These are phyloP conservation scores for Oedothorax gibbosus DNA, from an alignment of 1,140 invertebrate genomes.

Conservation along the genomic window DNA sequence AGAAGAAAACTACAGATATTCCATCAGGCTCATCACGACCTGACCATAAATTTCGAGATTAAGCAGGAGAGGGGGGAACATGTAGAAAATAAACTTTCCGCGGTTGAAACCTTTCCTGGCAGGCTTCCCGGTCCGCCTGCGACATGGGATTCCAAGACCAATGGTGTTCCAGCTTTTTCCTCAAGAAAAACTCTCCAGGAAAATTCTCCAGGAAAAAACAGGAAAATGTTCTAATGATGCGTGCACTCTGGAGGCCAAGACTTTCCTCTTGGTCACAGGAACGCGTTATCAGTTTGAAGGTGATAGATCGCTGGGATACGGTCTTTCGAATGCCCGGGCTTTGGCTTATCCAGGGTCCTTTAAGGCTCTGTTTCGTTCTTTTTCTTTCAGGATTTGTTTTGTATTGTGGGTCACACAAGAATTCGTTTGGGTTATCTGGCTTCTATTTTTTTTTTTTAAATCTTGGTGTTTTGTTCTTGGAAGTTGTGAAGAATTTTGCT, in stretches of 20 bases:
- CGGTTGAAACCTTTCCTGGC: constrained; percentile 14
- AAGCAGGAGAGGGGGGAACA: constrained; percentile 12
- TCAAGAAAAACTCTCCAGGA: not conserved
- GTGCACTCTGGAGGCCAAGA: constrained; percentile 14
- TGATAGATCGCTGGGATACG: constrained; percentile 34
- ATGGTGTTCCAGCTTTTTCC: constrained; percentile 32
- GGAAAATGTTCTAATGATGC: constrained; percentile 17
- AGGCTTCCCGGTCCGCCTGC: constrained; percentile 13
- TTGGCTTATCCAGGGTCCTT: not conserved
- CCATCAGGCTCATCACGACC: constrained; percentile 37
- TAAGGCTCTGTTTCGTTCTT: too few relatives aligned
- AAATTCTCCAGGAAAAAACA: constrained; percentile 1
- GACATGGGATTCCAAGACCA: constrained; percentile 40
- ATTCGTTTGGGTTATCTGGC: too few relatives aligned
- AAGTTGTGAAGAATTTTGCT: too few relatives aligned
- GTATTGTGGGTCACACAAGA: too few relatives aligned
- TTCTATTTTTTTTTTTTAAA: too few relatives aligned
- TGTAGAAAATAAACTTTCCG: constrained; percentile 23
- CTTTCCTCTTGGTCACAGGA: constrained; percentile 27
- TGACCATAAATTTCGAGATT: constrained; percentile 35
- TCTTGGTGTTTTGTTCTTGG: too few relatives aligned
- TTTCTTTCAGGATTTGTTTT: too few relatives aligned
- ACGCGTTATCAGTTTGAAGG: constrained; percentile 32
- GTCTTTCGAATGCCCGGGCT: constrained; percentile 20
- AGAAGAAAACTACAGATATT: constrained; percentile 25